These are phyloP conservation scores for Junonia oenone DNA, from an alignment of 2,888 invertebrate species.

Conservation along the genomic window DNA sequence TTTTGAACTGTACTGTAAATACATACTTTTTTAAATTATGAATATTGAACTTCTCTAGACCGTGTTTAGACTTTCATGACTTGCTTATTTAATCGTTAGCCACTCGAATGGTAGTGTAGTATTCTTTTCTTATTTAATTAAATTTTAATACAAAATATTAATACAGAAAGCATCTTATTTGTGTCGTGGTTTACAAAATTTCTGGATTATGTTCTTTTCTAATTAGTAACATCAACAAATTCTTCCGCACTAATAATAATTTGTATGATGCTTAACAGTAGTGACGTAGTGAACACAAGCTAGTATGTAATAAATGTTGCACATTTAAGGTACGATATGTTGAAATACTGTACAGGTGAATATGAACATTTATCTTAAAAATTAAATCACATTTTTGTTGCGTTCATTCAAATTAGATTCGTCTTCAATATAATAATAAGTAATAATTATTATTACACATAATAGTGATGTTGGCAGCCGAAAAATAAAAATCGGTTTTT, in stretches of 20 bases:
- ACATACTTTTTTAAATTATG: neutral
- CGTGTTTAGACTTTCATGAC: neutral
- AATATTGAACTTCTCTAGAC: neutral
- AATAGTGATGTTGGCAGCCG: too few species aligned
- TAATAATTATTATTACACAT: too few species aligned
- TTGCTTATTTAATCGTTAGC: neutral
- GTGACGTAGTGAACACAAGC: neutral
- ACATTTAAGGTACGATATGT: neutral
- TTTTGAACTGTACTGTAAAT: neutral
- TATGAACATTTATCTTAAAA: too few species aligned
- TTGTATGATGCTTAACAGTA: constrained; percentile 9
- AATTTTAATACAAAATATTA: neutral
- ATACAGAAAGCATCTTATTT: neutral
- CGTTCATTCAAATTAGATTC: too few species aligned
- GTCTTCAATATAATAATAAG: too few species aligned
- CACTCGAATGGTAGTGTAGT: neutral
- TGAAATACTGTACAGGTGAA: too few species aligned
- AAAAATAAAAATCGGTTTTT: neutral
- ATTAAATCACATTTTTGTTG: too few species aligned
- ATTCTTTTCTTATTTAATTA: neutral
- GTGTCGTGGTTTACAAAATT: neutral
- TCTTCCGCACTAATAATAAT: constrained; percentile 14
- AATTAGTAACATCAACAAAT: constrained; percentile 2
- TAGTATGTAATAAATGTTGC: neutral
- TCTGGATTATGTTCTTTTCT: neutral